A percentile compares a stretch with the other conserved stretches of the same genome.
Conservation (phyloP, 2,888 invertebrate genomes). For the Xanthorhoe designata region DNA sequence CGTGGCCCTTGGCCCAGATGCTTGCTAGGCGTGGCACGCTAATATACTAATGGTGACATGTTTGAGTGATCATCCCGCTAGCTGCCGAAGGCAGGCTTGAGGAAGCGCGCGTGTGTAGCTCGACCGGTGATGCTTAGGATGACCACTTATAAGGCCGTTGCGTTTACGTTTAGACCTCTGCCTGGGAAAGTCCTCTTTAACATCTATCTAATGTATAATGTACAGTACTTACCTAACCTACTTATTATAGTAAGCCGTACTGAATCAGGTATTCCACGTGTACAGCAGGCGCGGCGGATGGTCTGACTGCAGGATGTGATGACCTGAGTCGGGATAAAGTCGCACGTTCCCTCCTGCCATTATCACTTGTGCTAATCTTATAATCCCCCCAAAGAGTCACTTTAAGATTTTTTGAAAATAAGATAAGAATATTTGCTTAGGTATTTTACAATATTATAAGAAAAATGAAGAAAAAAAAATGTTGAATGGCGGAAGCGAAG, state of each 20-base stretch:
- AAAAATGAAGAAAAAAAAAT: too few species aligned
- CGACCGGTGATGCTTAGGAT: background rate
- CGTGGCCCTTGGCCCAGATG: slow-evolving; percentile 20
- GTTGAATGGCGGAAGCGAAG: too few species aligned
- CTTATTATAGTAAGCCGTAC: background rate
- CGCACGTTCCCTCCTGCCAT: background rate
- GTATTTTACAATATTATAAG: too few species aligned
- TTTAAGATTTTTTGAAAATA: too few species aligned
- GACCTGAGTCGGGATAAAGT: background rate
- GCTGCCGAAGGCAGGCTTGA: background rate
- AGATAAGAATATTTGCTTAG: too few species aligned
- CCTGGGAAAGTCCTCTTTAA: background rate
- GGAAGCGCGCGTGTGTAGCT: slow-evolving; percentile 7
- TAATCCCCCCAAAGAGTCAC: too few species aligned
- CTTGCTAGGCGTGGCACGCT: slow-evolving; percentile 36
- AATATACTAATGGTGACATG: slow-evolving; percentile 42
- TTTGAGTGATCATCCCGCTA: slow-evolving; percentile 42
- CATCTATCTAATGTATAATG: background rate
- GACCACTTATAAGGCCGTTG: too few species aligned
- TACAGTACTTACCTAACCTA: too few species aligned
- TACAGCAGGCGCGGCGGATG: background rate
- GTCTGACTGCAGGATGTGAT: background rate
- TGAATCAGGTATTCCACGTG: too few species aligned
- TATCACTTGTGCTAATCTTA: background rate
- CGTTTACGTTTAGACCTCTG: too few species aligned